phyloP scores from a whole-genome alignment of 2,888 invertebrate genomes.

The Zygothrica quintamaculata region DNA sequence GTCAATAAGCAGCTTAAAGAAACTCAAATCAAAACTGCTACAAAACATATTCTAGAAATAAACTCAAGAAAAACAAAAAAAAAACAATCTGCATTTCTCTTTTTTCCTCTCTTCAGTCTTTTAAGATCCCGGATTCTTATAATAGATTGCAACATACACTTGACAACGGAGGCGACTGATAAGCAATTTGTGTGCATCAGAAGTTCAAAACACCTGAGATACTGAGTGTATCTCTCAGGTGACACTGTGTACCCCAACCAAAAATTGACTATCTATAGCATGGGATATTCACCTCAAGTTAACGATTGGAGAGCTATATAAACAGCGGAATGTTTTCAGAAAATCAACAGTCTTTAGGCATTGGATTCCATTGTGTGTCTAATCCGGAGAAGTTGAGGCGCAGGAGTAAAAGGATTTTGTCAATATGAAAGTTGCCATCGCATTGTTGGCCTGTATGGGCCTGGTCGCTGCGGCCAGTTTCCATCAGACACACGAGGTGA shows the following conservation, averaged over 20 bases:
- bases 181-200: constrained; percentile 37
- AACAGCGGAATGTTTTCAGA: constrained; percentile 6
- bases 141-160: constrained; percentile 25
- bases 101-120: too few relatives aligned
- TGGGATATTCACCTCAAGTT: constrained; percentile 5
- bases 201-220: constrained; percentile 52
- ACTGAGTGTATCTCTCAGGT: constrained; percentile 41
- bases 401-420: constrained; percentile 36
- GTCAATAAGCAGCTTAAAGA: constrained; percentile 64
- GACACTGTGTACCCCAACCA: constrained; percentile 32
- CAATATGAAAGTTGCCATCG: constrained; percentile 77
- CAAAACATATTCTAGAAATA: constrained; percentile 68
- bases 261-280: too few relatives aligned
- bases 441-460: constrained; percentile 76
- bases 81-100: constrained; percentile 5
- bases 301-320: constrained; percentile 40
- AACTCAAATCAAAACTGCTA: constrained; percentile 52
- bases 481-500: constrained; percentile 58
- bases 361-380: constrained; percentile 61
- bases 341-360: constrained; percentile 74
- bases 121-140: too few relatives aligned
- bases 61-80: too few relatives aligned
- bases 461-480: constrained; percentile 66
- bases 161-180: constrained; percentile 46
- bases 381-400: constrained; percentile 64